phyloP scores from a whole-genome alignment of 2,888 invertebrate species.

The Terebella lapidaria region DNA sequence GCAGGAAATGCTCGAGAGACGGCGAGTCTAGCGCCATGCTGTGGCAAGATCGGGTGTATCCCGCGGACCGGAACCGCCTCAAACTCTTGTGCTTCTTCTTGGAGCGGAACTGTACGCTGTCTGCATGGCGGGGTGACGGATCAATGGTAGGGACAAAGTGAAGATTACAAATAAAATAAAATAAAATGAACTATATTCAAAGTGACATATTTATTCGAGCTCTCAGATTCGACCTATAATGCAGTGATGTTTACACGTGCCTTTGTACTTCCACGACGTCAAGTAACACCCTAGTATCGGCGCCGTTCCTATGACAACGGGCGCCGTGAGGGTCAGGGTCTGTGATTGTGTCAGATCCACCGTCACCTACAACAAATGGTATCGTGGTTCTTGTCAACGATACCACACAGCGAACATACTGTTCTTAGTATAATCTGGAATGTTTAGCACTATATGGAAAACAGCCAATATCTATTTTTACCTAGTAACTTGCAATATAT shows the following conservation, averaged over 20 bases:
- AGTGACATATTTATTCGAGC: too few species aligned
- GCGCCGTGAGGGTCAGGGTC: slow-evolving; percentile 38
- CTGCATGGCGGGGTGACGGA: neutral
- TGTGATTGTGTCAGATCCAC: neutral
- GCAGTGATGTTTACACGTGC: slow-evolving; percentile 28
- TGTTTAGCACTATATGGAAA: too few species aligned
- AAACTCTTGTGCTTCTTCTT: neutral
- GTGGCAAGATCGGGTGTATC: neutral
- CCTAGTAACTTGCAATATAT: too few species aligned
- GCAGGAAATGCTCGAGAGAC: neutral
- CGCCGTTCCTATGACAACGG: slow-evolving; percentile 39
- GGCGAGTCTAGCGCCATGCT: neutral
- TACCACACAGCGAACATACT: too few species aligned
- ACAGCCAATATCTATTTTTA: too few species aligned
- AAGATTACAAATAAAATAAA: neutral
- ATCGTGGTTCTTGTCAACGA: too few species aligned
- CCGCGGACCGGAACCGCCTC: neutral
- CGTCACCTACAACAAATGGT: neutral
- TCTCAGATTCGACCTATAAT: too few species aligned
- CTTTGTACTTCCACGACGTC: slow-evolving; percentile 40
- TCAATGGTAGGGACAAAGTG: too few species aligned
- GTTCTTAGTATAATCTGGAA: too few species aligned
- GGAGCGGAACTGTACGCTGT: neutral
- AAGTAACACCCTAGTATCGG: slow-evolving; percentile 36
- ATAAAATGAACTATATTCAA: neutral